A percentile compares a stretch with the other conserved stretches of the same genome.
Evolutionary conservation across 2,888 invertebrate genomes (phyloP).

Genomic region (Eristalis tenax): DNA sequence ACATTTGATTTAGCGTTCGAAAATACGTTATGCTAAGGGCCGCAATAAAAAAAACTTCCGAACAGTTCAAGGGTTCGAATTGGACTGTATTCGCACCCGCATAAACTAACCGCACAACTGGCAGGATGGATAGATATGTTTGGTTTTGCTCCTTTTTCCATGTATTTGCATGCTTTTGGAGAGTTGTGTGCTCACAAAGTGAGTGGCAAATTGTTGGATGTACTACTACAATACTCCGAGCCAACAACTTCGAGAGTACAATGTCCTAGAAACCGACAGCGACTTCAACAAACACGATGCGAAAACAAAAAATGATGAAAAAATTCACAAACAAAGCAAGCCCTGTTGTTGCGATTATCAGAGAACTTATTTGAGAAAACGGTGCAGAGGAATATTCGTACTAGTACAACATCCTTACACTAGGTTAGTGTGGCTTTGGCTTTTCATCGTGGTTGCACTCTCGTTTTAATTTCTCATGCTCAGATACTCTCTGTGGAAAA

Average conservation of each 20-base stretch:
- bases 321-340: slow-evolving; percentile 38
- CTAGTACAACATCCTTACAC: slow-evolving; percentile 44
- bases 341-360: slow-evolving; percentile 55
- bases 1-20: slow-evolving; percentile 1
- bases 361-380: slow-evolving; percentile 54
- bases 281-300: slow-evolving; percentile 44
- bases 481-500: neutral
- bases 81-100: slow-evolving; percentile 62
- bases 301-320: slow-evolving; percentile 48
- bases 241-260: slow-evolving; percentile 62
- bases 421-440: slow-evolving; percentile 62
- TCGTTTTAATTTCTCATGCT: slow-evolving; percentile 8
- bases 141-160: slow-evolving; percentile 44
- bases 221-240: slow-evolving; percentile 59
- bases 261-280: slow-evolving; percentile 65
- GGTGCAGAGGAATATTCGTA: slow-evolving; percentile 36
- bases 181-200: slow-evolving; percentile 62
- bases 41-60: slow-evolving; percentile 43
- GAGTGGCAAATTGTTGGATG: slow-evolving; percentile 72
- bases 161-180: slow-evolving; percentile 63
- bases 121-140: slow-evolving; percentile 67
- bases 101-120: slow-evolving; percentile 69
- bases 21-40: slow-evolving; percentile 32
- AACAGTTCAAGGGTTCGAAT: slow-evolving; percentile 55
- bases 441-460: neutral